phyloP scores from a whole-genome alignment of 2,888 invertebrate species.

The Rugalucina vietnamica region DNA sequence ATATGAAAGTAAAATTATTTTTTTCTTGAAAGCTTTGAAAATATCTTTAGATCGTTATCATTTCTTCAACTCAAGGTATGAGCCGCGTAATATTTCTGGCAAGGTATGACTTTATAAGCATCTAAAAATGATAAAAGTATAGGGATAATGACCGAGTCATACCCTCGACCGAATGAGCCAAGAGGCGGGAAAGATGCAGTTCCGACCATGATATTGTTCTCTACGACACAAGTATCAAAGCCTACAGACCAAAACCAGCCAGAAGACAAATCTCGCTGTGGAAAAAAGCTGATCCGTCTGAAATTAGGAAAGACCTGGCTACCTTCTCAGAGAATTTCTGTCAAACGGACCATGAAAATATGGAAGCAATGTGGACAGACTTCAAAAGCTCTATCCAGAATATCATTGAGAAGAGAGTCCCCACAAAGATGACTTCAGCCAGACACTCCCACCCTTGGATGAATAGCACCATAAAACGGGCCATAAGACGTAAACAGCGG shows the following conservation, averaged over 20 bases:
- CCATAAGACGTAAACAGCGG: conserved; percentile 2
- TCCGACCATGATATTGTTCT: background rate
- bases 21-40: too few relatives aligned
- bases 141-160: too few relatives aligned
- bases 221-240: background rate
- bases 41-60: too few relatives aligned
- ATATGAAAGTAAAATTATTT: too few relatives aligned
- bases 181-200: background rate
- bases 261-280: background rate
- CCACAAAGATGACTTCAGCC: conserved; percentile 13
- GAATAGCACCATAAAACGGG: conserved; percentile 1
- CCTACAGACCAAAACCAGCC: background rate
- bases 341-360: background rate
- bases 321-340: background rate
- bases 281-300: background rate
- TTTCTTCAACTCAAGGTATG: too few relatives aligned
- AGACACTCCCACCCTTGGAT: conserved; percentile 19
- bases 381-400: background rate
- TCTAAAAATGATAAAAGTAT: too few relatives aligned
- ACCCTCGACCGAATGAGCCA: too few relatives aligned
- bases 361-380: background rate
- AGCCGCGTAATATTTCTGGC: too few relatives aligned
- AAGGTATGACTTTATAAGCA: too few relatives aligned
- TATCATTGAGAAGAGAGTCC: background rate
- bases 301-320: background rate